Evolutionary conservation across 2,797 vertebrate species (phyloP), one percentile per base, ranked within the genome.

Genomic region (Pachyuromys duprasi): DNA sequence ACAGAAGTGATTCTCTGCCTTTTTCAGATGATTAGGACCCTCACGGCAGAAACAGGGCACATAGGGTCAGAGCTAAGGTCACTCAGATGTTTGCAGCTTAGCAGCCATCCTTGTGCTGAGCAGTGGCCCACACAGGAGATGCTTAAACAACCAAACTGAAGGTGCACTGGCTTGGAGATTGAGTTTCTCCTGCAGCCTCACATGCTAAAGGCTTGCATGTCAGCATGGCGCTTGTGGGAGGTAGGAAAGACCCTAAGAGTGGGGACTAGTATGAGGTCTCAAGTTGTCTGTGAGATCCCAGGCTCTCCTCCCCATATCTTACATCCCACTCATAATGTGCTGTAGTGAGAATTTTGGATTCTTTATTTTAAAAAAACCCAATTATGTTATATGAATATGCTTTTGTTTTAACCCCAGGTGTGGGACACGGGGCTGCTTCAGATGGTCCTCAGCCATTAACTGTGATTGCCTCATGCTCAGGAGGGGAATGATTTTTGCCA

Each of bases 1-100:
- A 45, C 63, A 79, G 83, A 81, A 90, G 75, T 28, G 75, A 75
- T 72, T 95, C 91, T 94, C 75, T 86, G 89, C 24, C 22, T 36
- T 67, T 95, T 90, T 87, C 55, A 65, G 81, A 78, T 45, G 57
- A 70, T 69, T 86, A 75, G 62, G 79, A 80, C 6, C 92, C 28
- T 67, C 57, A 18, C 1, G 53, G 42, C 31, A 76, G 76, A 94
- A 91, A 86, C 84, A 36, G 1, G 13, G 45, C 17, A 36, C 9
- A 28, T 0, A 45, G 9, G 53, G 9, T 53, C 24, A 72, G 60
- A 79, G 33, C 49, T 3, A 3, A 91, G 31, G 17, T 15, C 31
- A 60, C 3, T 42, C 0, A 20, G 31, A 81, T 86, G 87, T n/a
- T 80, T 74, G 24, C 81, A 93, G 18, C 28, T 60, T 57, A 2